Conservation (phyloP, 2,888 invertebrate genomes). For the Candidula unifasciata region DNA sequence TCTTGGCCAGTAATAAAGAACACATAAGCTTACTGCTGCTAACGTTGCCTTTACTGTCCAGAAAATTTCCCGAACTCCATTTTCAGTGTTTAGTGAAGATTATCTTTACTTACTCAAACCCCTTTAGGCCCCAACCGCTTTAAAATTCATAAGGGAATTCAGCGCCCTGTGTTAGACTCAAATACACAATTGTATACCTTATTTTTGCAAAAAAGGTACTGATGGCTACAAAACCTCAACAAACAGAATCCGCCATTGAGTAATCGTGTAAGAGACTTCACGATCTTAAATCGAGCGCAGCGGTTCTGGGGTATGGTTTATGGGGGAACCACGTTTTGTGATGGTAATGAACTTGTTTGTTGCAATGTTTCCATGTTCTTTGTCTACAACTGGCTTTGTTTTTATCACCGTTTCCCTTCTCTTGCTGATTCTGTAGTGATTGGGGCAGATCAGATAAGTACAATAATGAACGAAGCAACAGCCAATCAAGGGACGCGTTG, state of each 20-base stretch:
- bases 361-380: background rate
- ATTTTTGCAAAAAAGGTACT: background rate
- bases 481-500: no score
- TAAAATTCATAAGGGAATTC: no score
- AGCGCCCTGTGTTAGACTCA: no score
- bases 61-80: no score
- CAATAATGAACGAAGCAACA: background rate
- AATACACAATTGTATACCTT: background rate
- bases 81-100: no score
- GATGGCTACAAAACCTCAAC: background rate
- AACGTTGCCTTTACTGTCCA: no score
- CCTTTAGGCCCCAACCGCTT: no score
- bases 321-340: background rate
- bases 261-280: background rate
- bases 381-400: background rate
- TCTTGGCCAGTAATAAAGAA: no score
- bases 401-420: background rate
- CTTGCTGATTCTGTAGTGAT: background rate
- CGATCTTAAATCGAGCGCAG: background rate
- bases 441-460: background rate
- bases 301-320: background rate
- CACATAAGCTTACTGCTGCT: no score
- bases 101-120: no score
- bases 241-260: background rate
- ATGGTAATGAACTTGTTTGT: conserved; percentile 19